phyloP scores from a whole-genome alignment of 2,888 invertebrate genomes.

The Campoplex capitator region DNA sequence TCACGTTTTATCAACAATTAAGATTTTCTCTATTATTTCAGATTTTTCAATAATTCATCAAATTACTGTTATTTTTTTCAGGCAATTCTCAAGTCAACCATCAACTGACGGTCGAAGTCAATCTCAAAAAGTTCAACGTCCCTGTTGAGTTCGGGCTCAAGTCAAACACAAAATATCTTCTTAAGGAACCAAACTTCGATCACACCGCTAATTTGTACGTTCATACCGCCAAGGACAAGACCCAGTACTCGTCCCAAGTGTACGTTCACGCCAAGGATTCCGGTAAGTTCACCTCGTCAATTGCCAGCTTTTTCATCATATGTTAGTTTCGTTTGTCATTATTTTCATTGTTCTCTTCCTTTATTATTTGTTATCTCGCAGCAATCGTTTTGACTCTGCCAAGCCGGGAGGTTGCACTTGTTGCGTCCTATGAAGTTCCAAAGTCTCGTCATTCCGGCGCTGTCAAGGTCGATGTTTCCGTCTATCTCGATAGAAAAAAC shows the following conservation, averaged over 20 bases:
- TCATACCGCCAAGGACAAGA: conserved; percentile 88
- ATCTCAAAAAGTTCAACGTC: conserved; percentile 90
- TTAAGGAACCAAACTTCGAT: conserved; percentile 87
- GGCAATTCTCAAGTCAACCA: conserved; percentile 87
- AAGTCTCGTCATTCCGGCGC: conserved; percentile 85
- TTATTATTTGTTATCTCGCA: conserved; percentile 70
- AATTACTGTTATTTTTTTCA: conserved; percentile 74
- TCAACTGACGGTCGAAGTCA: conserved; percentile 88
- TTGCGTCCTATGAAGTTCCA: conserved; percentile 84
- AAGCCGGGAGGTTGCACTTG: conserved; percentile 88
- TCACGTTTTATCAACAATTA: conserved; percentile 24
- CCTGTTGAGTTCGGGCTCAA: conserved; percentile 91
- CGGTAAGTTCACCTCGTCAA: conserved; percentile 84
- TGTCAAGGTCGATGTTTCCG: conserved; percentile 87
- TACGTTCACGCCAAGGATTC: conserved; percentile 88
- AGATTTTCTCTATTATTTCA: neutral
- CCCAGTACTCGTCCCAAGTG: conserved; percentile 90
- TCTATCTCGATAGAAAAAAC: conserved; percentile 90
- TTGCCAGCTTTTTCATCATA: neutral
- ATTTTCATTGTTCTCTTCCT: conserved; percentile 68
- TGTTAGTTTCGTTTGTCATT: neutral
- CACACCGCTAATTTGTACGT: conserved; percentile 91
- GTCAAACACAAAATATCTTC: conserved; percentile 87
- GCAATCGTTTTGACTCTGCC: conserved; percentile 89
- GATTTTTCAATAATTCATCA: neutral